A percentile compares a stretch with the other conserved stretches of the same genome.
These are phyloP conservation scores for Puffinus mauretanicus DNA, from an alignment of 2,113 vertebrate genomes.

Conservation along the genomic window DNA sequence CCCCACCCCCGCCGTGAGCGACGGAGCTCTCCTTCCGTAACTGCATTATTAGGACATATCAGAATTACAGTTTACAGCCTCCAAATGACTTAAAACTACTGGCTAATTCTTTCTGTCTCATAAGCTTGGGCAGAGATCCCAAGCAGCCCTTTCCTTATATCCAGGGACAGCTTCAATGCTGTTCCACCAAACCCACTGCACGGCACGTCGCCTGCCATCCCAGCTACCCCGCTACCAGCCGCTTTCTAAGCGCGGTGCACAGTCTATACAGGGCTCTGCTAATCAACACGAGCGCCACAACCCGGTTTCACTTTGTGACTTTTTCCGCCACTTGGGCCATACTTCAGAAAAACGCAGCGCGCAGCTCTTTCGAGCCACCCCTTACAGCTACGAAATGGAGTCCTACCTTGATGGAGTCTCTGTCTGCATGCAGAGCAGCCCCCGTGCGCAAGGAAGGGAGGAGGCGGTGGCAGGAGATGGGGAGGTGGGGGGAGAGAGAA, in stretches of 20 bases:
- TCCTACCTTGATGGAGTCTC: constrained; percentile 89
- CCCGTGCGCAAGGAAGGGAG: background rate
- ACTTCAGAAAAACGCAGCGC: background rate
- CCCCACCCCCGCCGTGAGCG: accelerated
- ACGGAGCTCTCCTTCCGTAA: background rate
- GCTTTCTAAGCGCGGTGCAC: background rate
- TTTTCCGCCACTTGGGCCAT: background rate
- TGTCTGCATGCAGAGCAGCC: constrained; percentile 74
- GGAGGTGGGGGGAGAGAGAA: background rate
- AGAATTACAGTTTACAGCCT: background rate
- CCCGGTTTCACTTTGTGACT: background rate
- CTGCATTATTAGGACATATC: background rate
- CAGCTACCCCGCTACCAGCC: background rate
- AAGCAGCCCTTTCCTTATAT: background rate
- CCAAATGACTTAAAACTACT: background rate
- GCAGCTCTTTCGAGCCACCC: background rate
- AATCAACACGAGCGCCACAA: background rate
- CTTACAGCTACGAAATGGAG: constrained; percentile 1
- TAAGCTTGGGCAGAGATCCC: background rate
- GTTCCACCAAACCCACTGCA: background rate
- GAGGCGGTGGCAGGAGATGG: background rate
- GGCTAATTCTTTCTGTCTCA: background rate
- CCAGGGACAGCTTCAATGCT: background rate
- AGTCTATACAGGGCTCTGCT: background rate
- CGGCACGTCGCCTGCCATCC: accelerated